A percentile compares a stretch with the other conserved stretches of the same genome.
phyloP scores from a whole-genome alignment of 2,113 vertebrate genomes.

The Datnioides undecimradiatus region DNA sequence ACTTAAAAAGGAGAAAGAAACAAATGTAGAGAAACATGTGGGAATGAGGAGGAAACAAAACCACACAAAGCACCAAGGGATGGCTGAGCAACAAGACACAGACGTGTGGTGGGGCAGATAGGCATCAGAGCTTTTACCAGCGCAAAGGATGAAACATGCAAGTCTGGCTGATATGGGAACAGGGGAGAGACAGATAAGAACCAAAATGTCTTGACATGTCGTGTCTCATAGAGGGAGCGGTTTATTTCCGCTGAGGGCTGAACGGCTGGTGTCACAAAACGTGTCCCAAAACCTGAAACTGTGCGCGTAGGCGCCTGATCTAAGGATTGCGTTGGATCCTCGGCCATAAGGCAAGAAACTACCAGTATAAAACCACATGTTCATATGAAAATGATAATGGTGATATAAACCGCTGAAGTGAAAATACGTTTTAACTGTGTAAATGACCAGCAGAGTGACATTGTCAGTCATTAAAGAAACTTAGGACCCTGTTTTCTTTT shows the following conservation, averaged over 20 bases:
- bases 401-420: no score
- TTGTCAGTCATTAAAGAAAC: no score
- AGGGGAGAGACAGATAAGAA: constrained; percentile 58
- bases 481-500: no score
- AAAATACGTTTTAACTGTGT: no score
- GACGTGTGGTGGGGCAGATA: constrained; percentile 42
- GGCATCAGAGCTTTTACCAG: constrained; percentile 45
- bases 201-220: constrained; percentile 59
- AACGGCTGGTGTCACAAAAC: constrained; percentile 9
- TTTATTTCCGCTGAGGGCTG: constrained; percentile 26
- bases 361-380: neutral
- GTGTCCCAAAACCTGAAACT: neutral
- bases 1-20: constrained; percentile 3
- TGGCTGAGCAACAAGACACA: constrained; percentile 32
- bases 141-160: constrained; percentile 32
- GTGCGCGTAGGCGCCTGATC: neutral
- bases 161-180: constrained; percentile 32
- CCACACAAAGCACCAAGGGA: constrained; percentile 20
- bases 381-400: neutral
- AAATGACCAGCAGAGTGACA: no score
- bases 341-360: neutral
- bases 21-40: constrained; percentile 16
- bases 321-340: neutral
- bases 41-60: constrained; percentile 13
- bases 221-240: neutral